phyloP scores from a whole-genome alignment of 2,797 vertebrate genomes.

The Pristis pectinata region DNA sequence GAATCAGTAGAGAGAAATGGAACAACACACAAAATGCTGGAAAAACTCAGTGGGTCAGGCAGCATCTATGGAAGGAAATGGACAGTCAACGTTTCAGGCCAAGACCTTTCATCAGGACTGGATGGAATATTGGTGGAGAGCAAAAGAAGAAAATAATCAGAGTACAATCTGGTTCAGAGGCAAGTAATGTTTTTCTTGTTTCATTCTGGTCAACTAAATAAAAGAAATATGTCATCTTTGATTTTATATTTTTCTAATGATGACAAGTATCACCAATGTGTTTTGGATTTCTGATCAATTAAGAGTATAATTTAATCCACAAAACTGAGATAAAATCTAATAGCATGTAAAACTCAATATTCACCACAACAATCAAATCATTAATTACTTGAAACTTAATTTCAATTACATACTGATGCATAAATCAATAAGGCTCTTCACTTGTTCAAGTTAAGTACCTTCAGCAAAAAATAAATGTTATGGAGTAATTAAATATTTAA shows the following conservation, averaged over 20 bases:
- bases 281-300: not conserved
- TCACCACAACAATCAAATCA: conserved; percentile 1
- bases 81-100: too few relatives aligned
- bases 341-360: not conserved
- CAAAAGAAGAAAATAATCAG: too few relatives aligned
- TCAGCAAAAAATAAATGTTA: not conserved
- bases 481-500: conserved; percentile 26
- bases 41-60: too few relatives aligned
- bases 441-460: not conserved
- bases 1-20: too few relatives aligned
- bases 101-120: too few relatives aligned
- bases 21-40: too few relatives aligned
- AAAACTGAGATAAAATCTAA: not conserved
- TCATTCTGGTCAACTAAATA: too few relatives aligned
- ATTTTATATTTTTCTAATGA: not conserved
- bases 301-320: not conserved
- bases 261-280: not conserved
- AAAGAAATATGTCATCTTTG: not conserved
- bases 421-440: not conserved
- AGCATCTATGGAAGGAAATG: too few relatives aligned
- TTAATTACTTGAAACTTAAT: not conserved
- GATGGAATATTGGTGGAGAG: too few relatives aligned
- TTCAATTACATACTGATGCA: not conserved
- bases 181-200: too few relatives aligned
- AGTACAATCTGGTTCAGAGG: too few relatives aligned